Evolutionary conservation across 1,140 invertebrate species (phyloP), one percentile per base, ranked within the genome.

Genomic region (Brachionus koreanus): DNA sequence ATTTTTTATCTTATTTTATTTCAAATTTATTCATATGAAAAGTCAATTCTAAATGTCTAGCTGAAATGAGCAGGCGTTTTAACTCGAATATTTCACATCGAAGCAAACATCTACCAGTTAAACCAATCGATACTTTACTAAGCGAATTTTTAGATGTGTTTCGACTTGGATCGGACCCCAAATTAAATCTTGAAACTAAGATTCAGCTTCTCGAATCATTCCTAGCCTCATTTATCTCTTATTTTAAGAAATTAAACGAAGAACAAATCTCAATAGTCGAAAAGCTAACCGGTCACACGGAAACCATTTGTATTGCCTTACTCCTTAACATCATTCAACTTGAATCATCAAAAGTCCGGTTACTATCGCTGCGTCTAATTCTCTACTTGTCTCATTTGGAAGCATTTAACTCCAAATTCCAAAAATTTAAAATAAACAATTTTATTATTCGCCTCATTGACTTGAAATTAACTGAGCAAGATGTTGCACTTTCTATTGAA

Each of bases 401-500:
- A 19, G 4, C 9, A 16, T 79, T 79, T 35, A 57, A 79, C 13
- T 25, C 46, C 3, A 79, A 61, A 61, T 65, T 79, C 19, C 49
- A 79, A 19, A 10, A 23, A 12, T 29, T 79, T 9, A 7, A 25
- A 16, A 43, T 65, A 37, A 57, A 57, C 49, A 61, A 19, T 9
- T 79, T 61, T 19, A 79, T 79, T 39, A 39, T 35, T 12, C 76
- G 76, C 10, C 10, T 79, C 10, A 79, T 79, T 13, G 76, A 79
- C 57, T 12, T 61, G 23, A 61, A 79, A 37, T 13, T 37, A 37
- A 13, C 49, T 10, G 35, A 19, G 4, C 35, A 79, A 19, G 76
- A 79, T 12, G 13, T 29, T 33, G 52, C n/a, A 16, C 33, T 79
- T 6, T 79, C 49, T 10, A 79, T 79, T 33, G 76, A 79, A 39